Evolutionary conservation across 2,888 invertebrate genomes (phyloP).

Genomic region (Orthosia incerta): DNA sequence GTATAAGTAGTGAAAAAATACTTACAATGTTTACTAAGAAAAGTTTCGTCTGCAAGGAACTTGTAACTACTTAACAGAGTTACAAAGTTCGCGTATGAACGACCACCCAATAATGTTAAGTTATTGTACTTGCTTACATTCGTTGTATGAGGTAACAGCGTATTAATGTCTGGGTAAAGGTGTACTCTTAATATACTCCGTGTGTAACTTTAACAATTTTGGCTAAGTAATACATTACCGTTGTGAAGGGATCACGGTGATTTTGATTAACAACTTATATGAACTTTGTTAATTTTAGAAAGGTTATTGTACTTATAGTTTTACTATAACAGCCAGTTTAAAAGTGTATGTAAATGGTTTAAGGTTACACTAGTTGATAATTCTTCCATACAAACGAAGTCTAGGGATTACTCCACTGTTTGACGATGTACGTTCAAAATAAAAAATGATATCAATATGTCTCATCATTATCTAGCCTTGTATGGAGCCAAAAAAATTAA

Average conservation of each 20-base stretch:
- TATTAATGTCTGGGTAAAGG: conserved; percentile 50
- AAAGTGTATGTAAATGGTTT: not conserved
- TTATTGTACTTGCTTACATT: conserved; percentile 61
- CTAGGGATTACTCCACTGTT: too few relatives aligned
- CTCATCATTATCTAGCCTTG: too few relatives aligned
- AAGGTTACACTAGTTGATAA: too few relatives aligned
- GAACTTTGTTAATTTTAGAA: not conserved
- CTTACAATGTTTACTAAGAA: conserved; percentile 67
- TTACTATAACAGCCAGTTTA: not conserved
- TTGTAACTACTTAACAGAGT: conserved; percentile 64
- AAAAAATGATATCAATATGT: too few relatives aligned
- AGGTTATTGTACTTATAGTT: too few relatives aligned
- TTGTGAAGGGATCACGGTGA: not conserved
- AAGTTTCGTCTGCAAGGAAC: conserved; percentile 64
- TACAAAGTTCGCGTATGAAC: conserved; percentile 65
- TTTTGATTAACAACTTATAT: conserved; percentile 16
- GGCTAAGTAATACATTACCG: conserved; percentile 31
- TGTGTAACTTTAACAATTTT: conserved; percentile 49
- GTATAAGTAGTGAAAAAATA: conserved; percentile 42
- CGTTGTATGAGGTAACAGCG: conserved; percentile 39
- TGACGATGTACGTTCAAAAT: too few relatives aligned
- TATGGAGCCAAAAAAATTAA: too few relatives aligned
- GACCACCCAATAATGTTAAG: conserved; percentile 60
- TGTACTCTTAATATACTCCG: conserved; percentile 34
- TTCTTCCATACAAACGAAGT: too few relatives aligned